phyloP scores from a whole-genome alignment of 2,888 invertebrate species.

The Cylindroiulus punctatus region DNA sequence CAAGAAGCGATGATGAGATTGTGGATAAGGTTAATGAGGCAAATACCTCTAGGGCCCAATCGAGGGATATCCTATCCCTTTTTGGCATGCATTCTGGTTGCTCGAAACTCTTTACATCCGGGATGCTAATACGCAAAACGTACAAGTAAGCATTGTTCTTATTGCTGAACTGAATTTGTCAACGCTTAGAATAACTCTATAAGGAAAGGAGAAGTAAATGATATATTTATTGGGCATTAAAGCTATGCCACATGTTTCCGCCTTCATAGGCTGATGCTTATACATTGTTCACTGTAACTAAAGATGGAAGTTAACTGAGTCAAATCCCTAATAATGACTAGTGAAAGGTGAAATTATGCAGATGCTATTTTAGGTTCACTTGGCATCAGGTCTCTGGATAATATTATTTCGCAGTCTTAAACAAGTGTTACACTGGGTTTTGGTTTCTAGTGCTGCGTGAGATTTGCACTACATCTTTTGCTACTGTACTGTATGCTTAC shows the following conservation, averaged over 20 bases:
- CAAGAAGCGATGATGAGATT: constrained; percentile 44
- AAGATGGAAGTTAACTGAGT: background rate
- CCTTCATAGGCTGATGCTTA: background rate
- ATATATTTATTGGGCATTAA: background rate
- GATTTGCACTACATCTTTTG: too few relatives aligned
- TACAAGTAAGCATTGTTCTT: background rate
- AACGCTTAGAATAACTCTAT: background rate
- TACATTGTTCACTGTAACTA: background rate
- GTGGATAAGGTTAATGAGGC: constrained; percentile 42
- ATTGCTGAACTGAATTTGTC: background rate
- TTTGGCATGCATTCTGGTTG: background rate
- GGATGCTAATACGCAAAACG: background rate
- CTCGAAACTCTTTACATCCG: background rate
- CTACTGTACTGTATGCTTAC: too few relatives aligned
- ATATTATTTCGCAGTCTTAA: too few relatives aligned
- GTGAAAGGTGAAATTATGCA: background rate
- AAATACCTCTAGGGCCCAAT: constrained; percentile 9
- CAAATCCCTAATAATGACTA: background rate
- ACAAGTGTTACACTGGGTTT: too few relatives aligned
- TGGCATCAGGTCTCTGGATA: too few relatives aligned
- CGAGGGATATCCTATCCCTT: constrained; percentile 15
- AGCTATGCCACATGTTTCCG: background rate
- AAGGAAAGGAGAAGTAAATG: background rate
- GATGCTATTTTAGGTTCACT: too few relatives aligned
- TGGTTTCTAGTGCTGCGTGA: too few relatives aligned